Base-by-base conservation (phyloP, 2,113 vertebrate species). In the Lycocorax pyrrhopterus region DNA sequence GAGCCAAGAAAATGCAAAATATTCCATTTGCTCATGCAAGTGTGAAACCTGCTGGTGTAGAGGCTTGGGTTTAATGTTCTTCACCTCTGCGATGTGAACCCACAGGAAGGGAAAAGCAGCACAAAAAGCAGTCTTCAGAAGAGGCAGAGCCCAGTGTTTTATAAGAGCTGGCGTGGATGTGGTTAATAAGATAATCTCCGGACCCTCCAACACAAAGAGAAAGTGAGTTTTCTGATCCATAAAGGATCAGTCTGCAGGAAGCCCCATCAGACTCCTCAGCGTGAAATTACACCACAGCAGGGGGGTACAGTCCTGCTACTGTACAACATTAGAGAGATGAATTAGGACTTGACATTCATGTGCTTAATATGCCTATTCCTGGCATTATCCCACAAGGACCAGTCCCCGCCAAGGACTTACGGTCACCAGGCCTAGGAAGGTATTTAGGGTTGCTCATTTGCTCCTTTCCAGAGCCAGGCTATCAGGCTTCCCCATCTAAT, bases 251-350 rank as follows among this genome's bases (percentile, higher is more conserved):
- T 97, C 98, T 96, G 96, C 95, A 96, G 98, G 98, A 98, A 68
- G 97, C 98, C 97, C 97, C 97, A 98, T 98, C 98, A 98, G 98
- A 93, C 97, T 97, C 96, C 97, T 97, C 96, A 97, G 98, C 98
- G 97, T 98, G 98, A 98, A 98, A 98, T 98, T 98, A 98, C 98
- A 98, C 97, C 96, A 64, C 98, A 97, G 98, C 96, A 90, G 98
- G 84, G 97, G 97, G 91, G 95, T 94, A 94, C 97, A 96, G 94
- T 96, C 97, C 95, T 96, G 93, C 97, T 95, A 96, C 96, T 97
- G 96, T 97, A 97, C 96, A 96, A 95, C 96, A 97, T 97, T 97
- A 97, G 94, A 96, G 96, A 97, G 97, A 97, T 95, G 96, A 97
- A 97, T 97, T 97, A 96, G 96, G 94, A 97, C 93, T 95, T 97